Evolutionary conservation across 2,888 invertebrate species (phyloP), one percentile per base, ranked within the genome.

Genomic region (Drosophila kuntzei): DNA sequence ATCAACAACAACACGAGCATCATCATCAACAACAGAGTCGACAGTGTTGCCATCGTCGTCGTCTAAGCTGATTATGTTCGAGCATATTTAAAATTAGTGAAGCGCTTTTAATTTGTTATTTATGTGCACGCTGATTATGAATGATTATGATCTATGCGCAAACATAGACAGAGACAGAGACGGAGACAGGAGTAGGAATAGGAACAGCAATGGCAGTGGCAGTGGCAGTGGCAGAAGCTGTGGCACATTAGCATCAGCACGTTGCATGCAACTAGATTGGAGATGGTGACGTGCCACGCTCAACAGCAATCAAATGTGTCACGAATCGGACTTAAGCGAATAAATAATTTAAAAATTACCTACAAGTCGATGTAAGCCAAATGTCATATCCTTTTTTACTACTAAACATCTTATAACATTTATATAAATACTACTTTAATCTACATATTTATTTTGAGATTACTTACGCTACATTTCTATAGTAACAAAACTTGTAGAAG

Each of bases 21-120:
- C 55, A 47, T 46, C n/a, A 32, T 18, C 44, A 49, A 16, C 39
- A 53, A n/a, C 53, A 57, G 32, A 20, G 12, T 27, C 50, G 43
- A 55, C 71, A 50, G 39, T 22, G 36, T 49, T 14, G 59, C 71
- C 60, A 71, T 37, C 71, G 79, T 71, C 71, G 39, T 65, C 72
- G 76, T 80, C 77, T 84, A 86, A 86, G 85, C 85, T 86, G 85
- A 86, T 86, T 86, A 86, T 89, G 89, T 88, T 86, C 86, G 88
- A 86, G 85, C 85, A 86, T 86, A 86, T 86, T 86, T 89, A 89
- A 89, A 86, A 86, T 86, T 86, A 87, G 89, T 86, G 85, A 86
- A 86, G 85, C 85, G 89, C 85, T 86, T 86, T 86, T 86, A 86
- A 86, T 86, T 86, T 86, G 85, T 89, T 89, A 86, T 86, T 86